A percentile compares a stretch with the other conserved stretches of the same genome.
These are phyloP conservation scores for Podargus strigoides DNA, from an alignment of 2,797 vertebrate species.

Conservation along the genomic window DNA sequence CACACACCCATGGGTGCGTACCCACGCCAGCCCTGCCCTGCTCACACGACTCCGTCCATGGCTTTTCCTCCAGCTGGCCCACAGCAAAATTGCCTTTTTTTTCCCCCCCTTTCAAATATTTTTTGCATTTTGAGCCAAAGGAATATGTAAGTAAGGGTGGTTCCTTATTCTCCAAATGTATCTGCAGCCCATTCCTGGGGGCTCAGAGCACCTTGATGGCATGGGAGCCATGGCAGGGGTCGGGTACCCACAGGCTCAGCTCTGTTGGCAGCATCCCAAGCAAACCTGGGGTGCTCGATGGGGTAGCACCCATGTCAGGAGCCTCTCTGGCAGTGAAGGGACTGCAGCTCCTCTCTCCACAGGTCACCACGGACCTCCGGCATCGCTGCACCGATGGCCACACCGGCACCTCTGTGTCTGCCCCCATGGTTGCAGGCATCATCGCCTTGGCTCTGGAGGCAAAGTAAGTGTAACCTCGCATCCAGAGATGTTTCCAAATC, in stretches of 20 bases:
- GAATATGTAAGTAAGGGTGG: background rate
- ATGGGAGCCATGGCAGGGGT: rapidly evolving
- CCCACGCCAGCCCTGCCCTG: background rate
- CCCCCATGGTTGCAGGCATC: constrained; percentile 81
- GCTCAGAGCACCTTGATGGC: rapidly evolving
- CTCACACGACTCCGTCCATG: rapidly evolving
- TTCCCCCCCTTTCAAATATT: background rate
- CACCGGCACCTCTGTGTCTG: constrained; percentile 79
- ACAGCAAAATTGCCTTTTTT: background rate
- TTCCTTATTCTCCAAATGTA: background rate
- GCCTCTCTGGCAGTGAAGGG: background rate
- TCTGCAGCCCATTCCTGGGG: background rate
- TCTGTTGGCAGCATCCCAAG: background rate
- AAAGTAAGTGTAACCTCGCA: constrained; percentile 70
- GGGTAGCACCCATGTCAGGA: too few relatives aligned
- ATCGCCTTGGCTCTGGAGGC: constrained; percentile 80
- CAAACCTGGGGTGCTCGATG: background rate
- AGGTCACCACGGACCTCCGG: constrained; percentile 80
- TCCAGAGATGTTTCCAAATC: background rate
- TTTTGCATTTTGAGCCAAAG: background rate
- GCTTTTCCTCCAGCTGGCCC: background rate
- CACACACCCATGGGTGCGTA: rapidly evolving
- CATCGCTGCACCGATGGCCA: constrained; percentile 79
- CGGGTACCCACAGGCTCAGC: background rate
- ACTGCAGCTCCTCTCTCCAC: background rate